Evolutionary conservation across 1,140 invertebrate species (phyloP).

Genomic region (Lethocerus indicus): DNA sequence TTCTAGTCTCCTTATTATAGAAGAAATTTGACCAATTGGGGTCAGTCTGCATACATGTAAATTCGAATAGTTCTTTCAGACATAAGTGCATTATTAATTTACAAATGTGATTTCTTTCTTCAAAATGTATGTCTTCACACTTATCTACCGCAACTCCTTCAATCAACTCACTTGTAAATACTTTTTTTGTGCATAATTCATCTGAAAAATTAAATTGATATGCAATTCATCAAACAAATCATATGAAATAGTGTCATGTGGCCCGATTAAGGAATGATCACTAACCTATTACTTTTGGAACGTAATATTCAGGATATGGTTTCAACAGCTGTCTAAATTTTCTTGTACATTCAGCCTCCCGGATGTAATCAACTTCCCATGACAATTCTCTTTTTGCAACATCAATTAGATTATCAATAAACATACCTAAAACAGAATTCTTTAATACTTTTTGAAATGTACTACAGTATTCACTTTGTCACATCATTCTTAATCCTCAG

Average conservation of each 20-base stretch:
- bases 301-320: constrained; percentile 65
- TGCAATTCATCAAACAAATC: constrained; percentile 8
- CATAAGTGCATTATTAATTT: constrained; percentile 70
- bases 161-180: constrained; percentile 85
- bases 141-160: constrained; percentile 86
- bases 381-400: constrained; percentile 86
- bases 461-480: too few species aligned
- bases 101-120: constrained; percentile 63
- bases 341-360: constrained; percentile 80
- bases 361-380: constrained; percentile 92
- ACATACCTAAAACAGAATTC: constrained; percentile 46
- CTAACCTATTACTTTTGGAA: constrained; percentile 63
- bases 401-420: constrained; percentile 83
- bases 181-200: constrained; percentile 50
- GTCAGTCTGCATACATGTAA: constrained; percentile 97
- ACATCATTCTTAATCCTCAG: too few species aligned
- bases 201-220: constrained; percentile 29
- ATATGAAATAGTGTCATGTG: too few species aligned
- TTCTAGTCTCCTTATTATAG: constrained; percentile 66
- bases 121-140: constrained; percentile 53
- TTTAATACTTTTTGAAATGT: too few species aligned
- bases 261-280: background rate
- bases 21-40: constrained; percentile 99
- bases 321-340: constrained; percentile 62
- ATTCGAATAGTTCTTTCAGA: constrained; percentile 79